Base-by-base conservation (phyloP, 2,888 invertebrate species). In the Dryobotodes eremita region DNA sequence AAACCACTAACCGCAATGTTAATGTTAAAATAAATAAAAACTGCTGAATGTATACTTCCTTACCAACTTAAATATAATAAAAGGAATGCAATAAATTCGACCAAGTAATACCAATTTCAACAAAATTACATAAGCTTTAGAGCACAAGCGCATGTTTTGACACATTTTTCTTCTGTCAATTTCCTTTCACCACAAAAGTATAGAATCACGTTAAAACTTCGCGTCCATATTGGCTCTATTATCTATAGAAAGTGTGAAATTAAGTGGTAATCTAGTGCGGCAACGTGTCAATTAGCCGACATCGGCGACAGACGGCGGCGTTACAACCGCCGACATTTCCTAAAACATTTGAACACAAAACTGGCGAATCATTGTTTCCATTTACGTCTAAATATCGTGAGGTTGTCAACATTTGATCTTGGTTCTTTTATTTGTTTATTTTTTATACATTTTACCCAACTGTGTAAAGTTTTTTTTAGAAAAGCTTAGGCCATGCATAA, bases 341-440 rank as follows among this genome's bases (percentile, higher is more conserved):
- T 93, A 95, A 95, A 96, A 96, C 95, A 96, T 95, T 95, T 93
- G 94, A 91, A 91, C 86, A 89, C 90, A 91, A 96, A 96, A 95
- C 93, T 96, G 95, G 94, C 95, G 92, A 96, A 95, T 97, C 96
- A 97, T 96, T 89, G 92, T 89, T 92, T 96, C 96, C 96, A 96
- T 96, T 96, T 96, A 94, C 94, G 90, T 89, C 91, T 90, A 89
- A 90, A 91, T 91, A 89, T 86, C 78, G 88, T 79, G 91, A 75
- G 79, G 91, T 90, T 64, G 83, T 64, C 71, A 95, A 95, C 95
- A 92, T 93, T 95, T 92, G 88, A 91, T 68, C 6, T 23, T 50
- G 26, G 55, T 2, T 62, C 20, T 20, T 71, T 76, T 59, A 48
- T 83, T 74, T 7, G 23, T 31, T 15, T 31, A 5, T 26, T 26